Evolutionary conservation across 2,888 invertebrate genomes (phyloP), one percentile per base, ranked within the genome.

Genomic region (Eurytoma adleriae): DNA sequence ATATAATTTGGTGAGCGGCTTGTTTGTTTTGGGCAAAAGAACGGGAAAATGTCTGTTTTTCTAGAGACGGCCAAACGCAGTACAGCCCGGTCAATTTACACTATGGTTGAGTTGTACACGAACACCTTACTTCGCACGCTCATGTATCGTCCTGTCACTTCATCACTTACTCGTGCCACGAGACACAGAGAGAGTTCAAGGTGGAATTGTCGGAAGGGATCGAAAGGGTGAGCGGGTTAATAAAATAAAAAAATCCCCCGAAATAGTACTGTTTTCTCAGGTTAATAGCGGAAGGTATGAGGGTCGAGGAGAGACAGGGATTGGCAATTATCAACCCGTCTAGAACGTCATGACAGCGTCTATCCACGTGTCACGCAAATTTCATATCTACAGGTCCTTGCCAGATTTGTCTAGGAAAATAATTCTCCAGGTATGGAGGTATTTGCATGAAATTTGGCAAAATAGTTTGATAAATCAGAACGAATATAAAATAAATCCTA

Each of bases 1-100:
- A 56, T 84, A 80, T 69, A 77, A 80, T 78, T 66, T 71, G 83
- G 81, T 83, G 83, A 84, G 83, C 83, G 81, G 80, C 75, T 78
- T 81, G 83, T 83, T 82, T 84, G 69, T 83, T 79, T 77, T 77
- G 74, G 68, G 80, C 71, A 69, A 79, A 69, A 79, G 75, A 76
- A 66, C n/a, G 56, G 74, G 67, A 83, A 54, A 83, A 83, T 83
- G 76, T 86, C 82, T 88, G 85, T 87, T 83, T 86, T 88, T 88
- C 85, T 89, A 88, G 87, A 88, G 83, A 76, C 18, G 20, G 61
- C 72, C 59, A 67, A 67, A 71, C 77, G 80, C 66, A 68, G 81
- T 78, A 82, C 84, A 81, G 61, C 76, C 81, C 81, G 81, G 79
- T 80, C 75, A 80, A 81, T 79, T 77, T 71, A 67, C 70, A 79